Evolutionary conservation across 2,888 invertebrate species (phyloP), one percentile per base, ranked within the genome.

Genomic region (Drosophila greeni): DNA sequence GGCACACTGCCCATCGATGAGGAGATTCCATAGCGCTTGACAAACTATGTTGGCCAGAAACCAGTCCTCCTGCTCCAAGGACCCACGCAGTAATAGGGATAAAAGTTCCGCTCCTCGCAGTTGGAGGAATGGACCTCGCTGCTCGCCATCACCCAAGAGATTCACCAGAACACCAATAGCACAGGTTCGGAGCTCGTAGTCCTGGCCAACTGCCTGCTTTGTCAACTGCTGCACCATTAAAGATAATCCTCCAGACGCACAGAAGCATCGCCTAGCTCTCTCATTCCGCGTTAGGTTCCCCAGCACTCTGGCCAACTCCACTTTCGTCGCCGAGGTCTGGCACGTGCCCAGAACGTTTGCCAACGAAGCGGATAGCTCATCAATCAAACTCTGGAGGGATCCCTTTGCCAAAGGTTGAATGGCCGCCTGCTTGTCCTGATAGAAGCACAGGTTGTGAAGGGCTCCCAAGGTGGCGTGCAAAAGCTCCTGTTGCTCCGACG

Each of bases 161-260:
- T 96, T 96, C 20, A 96, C 95, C 51, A 96, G 90, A 37, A 96
- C 94, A 2, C 96, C 96, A 59, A 94, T 93, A 3, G 94, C 93
- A 7, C 95, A 93, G 85, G 93, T 93, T 0, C 95, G 91, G 16
- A 95, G 90, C 74, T 93, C 93, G 48, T 91, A 89, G 58, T 93
- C 93, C 14, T 91, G 90, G 2, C 70, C 73, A 20, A 61, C 65
- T 1, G 70, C 56, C 53, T 76, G 80, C 3, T 74, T 70, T 0
- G 85, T 82, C 24, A 86, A 62, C 16, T 82, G 79, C 58, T 83
- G 24, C 18, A 92, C 90, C 5, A 94, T 89, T 26, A 90, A 85
- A 43, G 91, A 89, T 31, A 94, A 89, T 2, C 92, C 93, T 70
- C 94, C 93, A 29, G 93, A 91, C 47, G 92, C 90, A 70, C 93